A percentile compares a stretch with the other conserved stretches of the same genome.
Conservation (phyloP, 1,140 invertebrate species). For the Tenebrio molitor region DNA sequence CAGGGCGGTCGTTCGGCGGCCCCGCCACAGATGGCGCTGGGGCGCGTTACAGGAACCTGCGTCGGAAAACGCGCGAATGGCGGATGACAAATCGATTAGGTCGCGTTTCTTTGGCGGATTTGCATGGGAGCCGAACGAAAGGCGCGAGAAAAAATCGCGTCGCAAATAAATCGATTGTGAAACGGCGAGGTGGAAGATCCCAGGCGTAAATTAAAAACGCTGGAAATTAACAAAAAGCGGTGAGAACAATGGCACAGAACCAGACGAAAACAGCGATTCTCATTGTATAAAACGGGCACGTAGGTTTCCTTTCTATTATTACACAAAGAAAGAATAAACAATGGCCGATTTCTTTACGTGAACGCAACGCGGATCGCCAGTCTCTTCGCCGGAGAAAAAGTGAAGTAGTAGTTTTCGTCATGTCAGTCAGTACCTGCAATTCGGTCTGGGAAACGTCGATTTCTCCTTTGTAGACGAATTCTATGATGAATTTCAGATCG, state of each 20-base stretch:
- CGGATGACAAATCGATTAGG: too few species aligned
- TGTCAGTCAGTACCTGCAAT: conserved; percentile 73
- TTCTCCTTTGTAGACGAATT: conserved; percentile 87
- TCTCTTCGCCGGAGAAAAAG: conserved; percentile 13
- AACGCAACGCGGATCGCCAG: conserved; percentile 33
- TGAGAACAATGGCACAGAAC: conserved; percentile 21
- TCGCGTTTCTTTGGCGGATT: too few species aligned
- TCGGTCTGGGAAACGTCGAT: conserved; percentile 84
- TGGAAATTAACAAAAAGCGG: conserved; percentile 17
- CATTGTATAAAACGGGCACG: conserved; percentile 49
- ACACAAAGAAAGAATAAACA: conserved; percentile 50
- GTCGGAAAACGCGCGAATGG: too few species aligned
- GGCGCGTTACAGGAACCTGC: too few species aligned
- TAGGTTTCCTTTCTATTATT: conserved; percentile 51
- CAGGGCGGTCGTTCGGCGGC: too few species aligned
- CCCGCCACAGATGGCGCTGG: too few species aligned
- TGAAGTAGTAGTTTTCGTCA: conserved; percentile 43
- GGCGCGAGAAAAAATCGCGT: background rate
- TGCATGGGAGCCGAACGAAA: too few species aligned
- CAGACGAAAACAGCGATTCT: conserved; percentile 39
- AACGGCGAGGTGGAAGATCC: conserved; percentile 1
- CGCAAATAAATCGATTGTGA: conserved; percentile 1
- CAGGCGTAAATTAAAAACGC: conserved; percentile 27
- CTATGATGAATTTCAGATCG: conserved; percentile 85
- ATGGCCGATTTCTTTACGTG: conserved; percentile 49